Percentiles rank a stretch among this genome's conserved stretches.
phyloP scores from a whole-genome alignment of 2,888 invertebrate genomes.

The Lamellibrachia satsuma region DNA sequence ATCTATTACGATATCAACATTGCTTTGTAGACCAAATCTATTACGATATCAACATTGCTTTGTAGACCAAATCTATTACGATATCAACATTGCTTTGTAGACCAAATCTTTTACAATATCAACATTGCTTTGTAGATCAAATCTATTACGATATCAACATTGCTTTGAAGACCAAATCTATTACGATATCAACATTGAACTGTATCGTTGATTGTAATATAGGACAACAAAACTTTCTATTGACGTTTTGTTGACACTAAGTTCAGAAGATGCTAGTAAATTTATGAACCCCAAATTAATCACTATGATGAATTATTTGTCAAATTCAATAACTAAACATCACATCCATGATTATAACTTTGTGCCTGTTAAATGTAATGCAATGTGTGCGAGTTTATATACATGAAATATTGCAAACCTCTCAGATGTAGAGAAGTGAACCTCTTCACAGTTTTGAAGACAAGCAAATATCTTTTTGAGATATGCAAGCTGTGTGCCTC shows the following conservation, averaged over 20 bases:
- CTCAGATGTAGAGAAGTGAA: conserved; percentile 8
- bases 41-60: neutral
- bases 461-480: conserved; percentile 7
- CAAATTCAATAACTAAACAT: neutral
- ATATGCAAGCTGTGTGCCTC: conserved; percentile 21
- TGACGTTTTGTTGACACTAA: neutral
- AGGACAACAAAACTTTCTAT: neutral
- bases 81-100: neutral
- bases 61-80: too few species aligned
- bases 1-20: neutral
- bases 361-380: neutral
- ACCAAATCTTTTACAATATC: neutral
- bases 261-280: neutral
- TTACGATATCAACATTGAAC: neutral
- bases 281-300: neutral
- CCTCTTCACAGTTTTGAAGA: conserved; percentile 17
- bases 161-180: neutral
- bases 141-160: neutral
- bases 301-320: neutral
- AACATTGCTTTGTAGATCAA: neutral
- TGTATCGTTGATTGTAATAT: neutral
- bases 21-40: neutral
- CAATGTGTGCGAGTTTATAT: neutral
- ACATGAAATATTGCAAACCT: conserved; percentile 17
- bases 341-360: neutral